Evolutionary conservation across 2,113 vertebrate genomes (phyloP).

Genomic region (Nanorana parkeri): DNA sequence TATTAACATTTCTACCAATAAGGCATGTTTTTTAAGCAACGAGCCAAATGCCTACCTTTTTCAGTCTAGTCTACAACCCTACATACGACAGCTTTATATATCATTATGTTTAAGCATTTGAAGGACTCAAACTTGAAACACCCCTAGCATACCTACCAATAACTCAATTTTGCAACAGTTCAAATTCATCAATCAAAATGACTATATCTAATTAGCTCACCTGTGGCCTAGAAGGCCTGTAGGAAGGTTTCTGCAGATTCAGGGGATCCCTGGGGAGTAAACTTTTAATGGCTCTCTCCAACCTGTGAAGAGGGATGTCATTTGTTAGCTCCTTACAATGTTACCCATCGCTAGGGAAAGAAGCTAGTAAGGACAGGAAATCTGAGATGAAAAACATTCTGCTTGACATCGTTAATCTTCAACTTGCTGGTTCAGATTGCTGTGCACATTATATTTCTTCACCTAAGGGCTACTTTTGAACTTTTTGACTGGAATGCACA

Average conservation of each 20-base stretch:
- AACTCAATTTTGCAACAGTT: not conserved
- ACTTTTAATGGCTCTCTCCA: not conserved
- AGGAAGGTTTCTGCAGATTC: not conserved
- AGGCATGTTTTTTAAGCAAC: too few relatives aligned
- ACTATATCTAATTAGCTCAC: not conserved
- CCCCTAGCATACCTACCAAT: too few relatives aligned
- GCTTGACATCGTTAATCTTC: constrained; percentile 15
- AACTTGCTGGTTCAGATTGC: not conserved
- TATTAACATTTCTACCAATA: too few relatives aligned
- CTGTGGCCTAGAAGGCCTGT: not conserved
- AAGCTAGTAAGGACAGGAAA: not conserved
- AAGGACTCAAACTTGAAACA: too few relatives aligned
- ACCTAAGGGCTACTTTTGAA: constrained; percentile 9
- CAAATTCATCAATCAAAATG: not conserved
- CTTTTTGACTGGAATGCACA: constrained; percentile 23
- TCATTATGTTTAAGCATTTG: too few relatives aligned
- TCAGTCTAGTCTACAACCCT: too few relatives aligned
- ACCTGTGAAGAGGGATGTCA: not conserved
- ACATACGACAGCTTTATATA: too few relatives aligned
- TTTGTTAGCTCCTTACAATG: not conserved
- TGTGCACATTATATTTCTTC: constrained; percentile 1
- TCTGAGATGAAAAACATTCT: not conserved
- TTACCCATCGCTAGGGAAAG: not conserved
- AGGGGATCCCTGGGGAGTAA: not conserved
- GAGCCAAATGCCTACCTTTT: too few relatives aligned